Evolutionary conservation across 2,888 invertebrate species (phyloP).

Genomic region (Andrena trimmerana): DNA sequence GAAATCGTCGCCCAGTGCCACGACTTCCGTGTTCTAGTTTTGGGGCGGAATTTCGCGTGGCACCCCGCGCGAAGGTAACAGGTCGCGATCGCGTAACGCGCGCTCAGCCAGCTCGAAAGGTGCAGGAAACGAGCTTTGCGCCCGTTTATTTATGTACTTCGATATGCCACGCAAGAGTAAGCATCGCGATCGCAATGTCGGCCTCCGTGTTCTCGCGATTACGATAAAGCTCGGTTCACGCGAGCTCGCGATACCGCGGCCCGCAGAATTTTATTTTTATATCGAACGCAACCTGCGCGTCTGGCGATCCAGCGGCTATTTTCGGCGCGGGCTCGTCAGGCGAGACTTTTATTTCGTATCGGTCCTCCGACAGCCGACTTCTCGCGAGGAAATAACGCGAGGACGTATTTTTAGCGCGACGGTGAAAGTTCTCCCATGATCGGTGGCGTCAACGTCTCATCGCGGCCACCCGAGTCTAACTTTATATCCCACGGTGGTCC

Average conservation of each 20-base stretch:
- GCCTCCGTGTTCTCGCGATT: conserved; percentile 39
- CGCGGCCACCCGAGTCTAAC: conserved; percentile 25
- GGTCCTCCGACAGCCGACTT: conserved; percentile 11
- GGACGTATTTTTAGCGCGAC: conserved; percentile 53
- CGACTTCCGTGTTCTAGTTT: too few species aligned
- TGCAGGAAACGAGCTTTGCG: conserved; percentile 73
- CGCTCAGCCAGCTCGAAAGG: conserved; percentile 56
- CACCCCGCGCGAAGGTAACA: conserved; percentile 9
- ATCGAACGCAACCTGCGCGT: not conserved
- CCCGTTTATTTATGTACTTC: conserved; percentile 73
- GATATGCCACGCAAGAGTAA: conserved; percentile 74
- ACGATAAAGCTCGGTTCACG: conserved; percentile 60
- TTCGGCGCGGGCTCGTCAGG: not conserved
- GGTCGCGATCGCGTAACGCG: conserved; percentile 41
- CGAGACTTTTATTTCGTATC: conserved; percentile 28
- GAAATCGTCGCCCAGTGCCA: not conserved
- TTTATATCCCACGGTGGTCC: not conserved
- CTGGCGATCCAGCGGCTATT: conserved; percentile 32
- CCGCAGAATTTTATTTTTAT: conserved; percentile 33
- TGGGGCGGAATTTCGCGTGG: not conserved
- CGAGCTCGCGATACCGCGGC: not conserved
- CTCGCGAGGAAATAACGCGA: conserved; percentile 50
- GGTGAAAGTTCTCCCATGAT: conserved; percentile 63
- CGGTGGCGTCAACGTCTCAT: conserved; percentile 6
- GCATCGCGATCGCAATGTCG: conserved; percentile 74